Evolutionary conservation across 2,797 vertebrate species (phyloP), one percentile per base, ranked within the genome.

Genomic region (Champsocephalus esox): DNA sequence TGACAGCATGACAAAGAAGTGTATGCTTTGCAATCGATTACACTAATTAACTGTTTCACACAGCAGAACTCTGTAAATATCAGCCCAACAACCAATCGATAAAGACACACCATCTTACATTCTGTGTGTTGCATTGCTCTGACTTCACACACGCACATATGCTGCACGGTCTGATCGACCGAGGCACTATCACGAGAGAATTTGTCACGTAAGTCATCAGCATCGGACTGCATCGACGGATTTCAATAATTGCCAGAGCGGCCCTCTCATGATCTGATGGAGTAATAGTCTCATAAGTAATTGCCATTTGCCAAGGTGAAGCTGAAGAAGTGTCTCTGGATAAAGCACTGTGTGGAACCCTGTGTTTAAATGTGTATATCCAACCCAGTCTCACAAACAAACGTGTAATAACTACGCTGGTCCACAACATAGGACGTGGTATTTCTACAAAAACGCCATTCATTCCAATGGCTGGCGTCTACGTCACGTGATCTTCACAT

Each of bases 1-100:
- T 88, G 90, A 91, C 91, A 93, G 76, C 79, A 81, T 81, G 90
- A 94, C 81, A 80, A 84, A 92, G 79, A 87, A 80, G 76, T 73
- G 73, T 55, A 63, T 65, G 75, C 78, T 58, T 45, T 38, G 45
- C 49, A 66, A 93, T 93, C 75, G 76, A 90, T 92, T 73, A 38
- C 69, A 17, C 55, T 93, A 91, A 92, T 92, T 87, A 92, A 89
- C 72, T 69, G 82, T 88, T 90, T 87, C 80, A 84, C 75, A 84
- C 80, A 79, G 81, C 80, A 41, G 32, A 55, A 71, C 83, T 80
- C 84, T 84, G 79, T 90, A 89, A 90, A 92, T 89, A 79, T 91
- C 91, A 87, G 60, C 81, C 68, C 59, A 82, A 77, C 77, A 75
- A 73, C 41, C 56, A 32, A 64, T 91, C 84, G 63, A 90, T 92